Evolutionary conservation across 2,797 vertebrate genomes (phyloP).

Genomic region (Helarctos malayanus): DNA sequence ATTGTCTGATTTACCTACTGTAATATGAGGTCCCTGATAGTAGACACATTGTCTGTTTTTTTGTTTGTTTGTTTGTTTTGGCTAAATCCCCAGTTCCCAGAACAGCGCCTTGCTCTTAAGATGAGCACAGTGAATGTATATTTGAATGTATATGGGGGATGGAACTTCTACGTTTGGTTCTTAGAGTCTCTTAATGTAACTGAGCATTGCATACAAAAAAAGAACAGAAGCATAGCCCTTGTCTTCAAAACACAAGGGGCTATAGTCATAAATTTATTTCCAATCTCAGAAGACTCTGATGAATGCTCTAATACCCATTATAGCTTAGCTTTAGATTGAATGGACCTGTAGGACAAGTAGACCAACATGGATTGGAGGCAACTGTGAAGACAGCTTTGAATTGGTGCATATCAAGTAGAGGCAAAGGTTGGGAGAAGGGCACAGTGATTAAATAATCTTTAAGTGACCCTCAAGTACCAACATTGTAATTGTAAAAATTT

Average conservation of each 20-base stretch:
- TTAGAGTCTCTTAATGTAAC: neutral
- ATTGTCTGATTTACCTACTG: neutral
- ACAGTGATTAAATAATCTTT: constrained; percentile 1
- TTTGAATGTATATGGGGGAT: neutral
- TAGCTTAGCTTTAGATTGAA: neutral
- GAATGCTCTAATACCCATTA: neutral
- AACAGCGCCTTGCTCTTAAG: neutral
- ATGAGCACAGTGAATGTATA: neutral
- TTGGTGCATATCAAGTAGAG: neutral
- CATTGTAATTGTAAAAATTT: neutral
- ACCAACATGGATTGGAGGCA: neutral
- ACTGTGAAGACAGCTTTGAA: neutral
- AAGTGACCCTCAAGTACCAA: neutral
- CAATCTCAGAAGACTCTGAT: neutral
- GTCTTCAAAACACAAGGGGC: neutral
- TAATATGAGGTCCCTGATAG: neutral
- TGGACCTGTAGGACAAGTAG: neutral
- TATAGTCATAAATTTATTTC: neutral
- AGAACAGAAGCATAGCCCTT: neutral
- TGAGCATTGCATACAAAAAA: neutral
- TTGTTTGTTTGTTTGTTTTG: neutral
- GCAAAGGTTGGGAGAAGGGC: neutral
- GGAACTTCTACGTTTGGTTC: neutral
- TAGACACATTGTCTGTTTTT: neutral
- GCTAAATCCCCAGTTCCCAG: neutral